Conservation (phyloP, 2,113 vertebrate species). For the Serilophus lunatus region DNA sequence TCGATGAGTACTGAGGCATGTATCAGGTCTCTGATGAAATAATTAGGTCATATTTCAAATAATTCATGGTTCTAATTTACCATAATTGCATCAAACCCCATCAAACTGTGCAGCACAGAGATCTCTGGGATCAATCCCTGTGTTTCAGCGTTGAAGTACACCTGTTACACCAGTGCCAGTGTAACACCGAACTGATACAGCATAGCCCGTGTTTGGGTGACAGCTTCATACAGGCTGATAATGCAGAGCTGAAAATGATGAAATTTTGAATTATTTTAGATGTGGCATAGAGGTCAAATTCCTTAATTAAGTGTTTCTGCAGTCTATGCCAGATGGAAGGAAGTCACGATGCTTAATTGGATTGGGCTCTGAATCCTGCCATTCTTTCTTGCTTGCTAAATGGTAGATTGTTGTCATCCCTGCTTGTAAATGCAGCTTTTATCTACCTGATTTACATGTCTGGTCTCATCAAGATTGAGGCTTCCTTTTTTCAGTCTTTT, state of each 20-base stretch:
- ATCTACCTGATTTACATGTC: not conserved
- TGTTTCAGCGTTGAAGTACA: not conserved
- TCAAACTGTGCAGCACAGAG: not conserved
- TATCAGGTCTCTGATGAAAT: not conserved
- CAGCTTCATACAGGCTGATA: not conserved
- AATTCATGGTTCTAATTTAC: not conserved
- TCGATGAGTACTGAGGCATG: not conserved
- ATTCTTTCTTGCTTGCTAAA: not conserved
- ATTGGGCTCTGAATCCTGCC: constrained; percentile 9
- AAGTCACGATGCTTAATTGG: constrained; percentile 12
- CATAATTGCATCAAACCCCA: not conserved
- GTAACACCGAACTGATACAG: not conserved
- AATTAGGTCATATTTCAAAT: not conserved
- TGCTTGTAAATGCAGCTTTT: constrained; percentile 6
- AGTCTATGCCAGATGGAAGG: constrained; percentile 5
- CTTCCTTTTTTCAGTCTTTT: not conserved
- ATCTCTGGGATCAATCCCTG: not conserved
- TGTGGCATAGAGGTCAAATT: not conserved
- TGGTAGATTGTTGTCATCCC: not conserved
- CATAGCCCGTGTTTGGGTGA: not conserved
- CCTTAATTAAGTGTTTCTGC: not conserved
- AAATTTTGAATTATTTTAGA: not conserved
- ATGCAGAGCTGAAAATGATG: not conserved
- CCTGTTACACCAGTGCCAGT: fast-evolving
- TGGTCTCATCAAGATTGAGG: not conserved